Percentiles rank a stretch among this genome's conserved stretches.
Evolutionary conservation across 2,797 vertebrate species (phyloP).

Genomic region (Sebastes oblongus): DNA sequence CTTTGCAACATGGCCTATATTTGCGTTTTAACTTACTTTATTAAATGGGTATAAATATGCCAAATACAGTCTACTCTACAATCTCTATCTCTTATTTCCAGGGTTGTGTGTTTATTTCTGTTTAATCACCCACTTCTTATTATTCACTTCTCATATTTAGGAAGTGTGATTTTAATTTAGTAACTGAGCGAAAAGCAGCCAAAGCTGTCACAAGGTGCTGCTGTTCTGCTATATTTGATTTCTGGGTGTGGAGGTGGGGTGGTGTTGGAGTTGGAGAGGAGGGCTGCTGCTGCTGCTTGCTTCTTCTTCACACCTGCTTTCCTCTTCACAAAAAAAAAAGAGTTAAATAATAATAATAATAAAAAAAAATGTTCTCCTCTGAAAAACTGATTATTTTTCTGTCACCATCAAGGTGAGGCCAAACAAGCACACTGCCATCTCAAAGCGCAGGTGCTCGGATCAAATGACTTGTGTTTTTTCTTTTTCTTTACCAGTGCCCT

Average conservation of each 20-base stretch:
- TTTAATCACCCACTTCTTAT: neutral
- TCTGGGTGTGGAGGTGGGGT: neutral
- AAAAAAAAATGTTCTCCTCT: neutral
- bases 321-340: neutral
- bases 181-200: neutral
- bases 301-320: slow-evolving; percentile 40
- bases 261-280: neutral
- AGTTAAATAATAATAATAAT: neutral
- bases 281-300: neutral
- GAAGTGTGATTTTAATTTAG: slow-evolving; percentile 14
- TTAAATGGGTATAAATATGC: neutral
- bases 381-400: neutral
- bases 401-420: slow-evolving; percentile 15
- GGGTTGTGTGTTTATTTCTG: neutral
- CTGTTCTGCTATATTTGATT: slow-evolving; percentile 34
- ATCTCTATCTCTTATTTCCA: neutral
- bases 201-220: slow-evolving; percentile 53
- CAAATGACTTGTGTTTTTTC: slow-evolving; percentile 29
- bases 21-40: neutral
- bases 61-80: neutral
- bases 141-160: neutral
- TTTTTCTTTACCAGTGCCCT: slow-evolving; percentile 12
- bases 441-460: slow-evolving; percentile 57
- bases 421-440: neutral
- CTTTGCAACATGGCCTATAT: neutral